Conservation (phyloP, 1,140 invertebrate species). For the Drosophila parabipectinata region DNA sequence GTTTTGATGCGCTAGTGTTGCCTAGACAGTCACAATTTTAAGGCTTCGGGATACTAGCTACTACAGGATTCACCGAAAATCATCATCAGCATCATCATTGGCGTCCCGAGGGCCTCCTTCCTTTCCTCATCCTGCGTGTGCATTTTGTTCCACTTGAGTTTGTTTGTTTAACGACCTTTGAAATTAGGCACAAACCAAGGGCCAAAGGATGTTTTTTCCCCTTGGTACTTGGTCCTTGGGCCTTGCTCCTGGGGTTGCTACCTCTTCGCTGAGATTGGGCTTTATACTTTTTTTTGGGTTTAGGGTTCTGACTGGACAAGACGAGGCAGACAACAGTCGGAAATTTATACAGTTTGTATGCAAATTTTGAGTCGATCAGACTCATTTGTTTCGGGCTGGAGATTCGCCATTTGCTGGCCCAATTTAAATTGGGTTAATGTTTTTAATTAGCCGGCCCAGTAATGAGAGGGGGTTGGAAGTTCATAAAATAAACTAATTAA, state of each 20-base stretch:
- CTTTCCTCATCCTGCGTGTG: conserved; percentile 37
- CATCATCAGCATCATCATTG: conserved; percentile 4
- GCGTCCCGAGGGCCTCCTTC: conserved; percentile 48
- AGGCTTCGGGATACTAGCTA: neutral
- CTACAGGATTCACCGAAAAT: neutral
- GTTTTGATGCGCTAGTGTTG: conserved; percentile 32
- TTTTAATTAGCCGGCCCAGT: conserved; percentile 58
- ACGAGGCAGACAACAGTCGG: conserved; percentile 24
- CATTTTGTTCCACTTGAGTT: conserved; percentile 83
- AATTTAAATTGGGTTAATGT: conserved; percentile 74
- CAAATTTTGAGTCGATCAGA: conserved; percentile 49
- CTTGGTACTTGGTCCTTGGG: no score
- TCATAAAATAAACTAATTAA: conserved; percentile 1
- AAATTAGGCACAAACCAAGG: conserved; percentile 80
- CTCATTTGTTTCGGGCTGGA: conserved; percentile 27
- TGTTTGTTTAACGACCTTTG: conserved; percentile 84
- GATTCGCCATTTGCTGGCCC: conserved; percentile 66
- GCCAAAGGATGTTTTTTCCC: conserved; percentile 57
- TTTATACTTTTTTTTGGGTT: neutral
- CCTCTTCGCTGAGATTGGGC: conserved; percentile 6
- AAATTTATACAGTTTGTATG: conserved; percentile 80
- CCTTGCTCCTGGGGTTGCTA: conserved; percentile 31
- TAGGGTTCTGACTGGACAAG: conserved; percentile 19
- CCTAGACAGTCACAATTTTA: neutral
- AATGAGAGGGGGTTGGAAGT: neutral